phyloP scores from a whole-genome alignment of 2,113 vertebrate species.

The Leucosticte australis region DNA sequence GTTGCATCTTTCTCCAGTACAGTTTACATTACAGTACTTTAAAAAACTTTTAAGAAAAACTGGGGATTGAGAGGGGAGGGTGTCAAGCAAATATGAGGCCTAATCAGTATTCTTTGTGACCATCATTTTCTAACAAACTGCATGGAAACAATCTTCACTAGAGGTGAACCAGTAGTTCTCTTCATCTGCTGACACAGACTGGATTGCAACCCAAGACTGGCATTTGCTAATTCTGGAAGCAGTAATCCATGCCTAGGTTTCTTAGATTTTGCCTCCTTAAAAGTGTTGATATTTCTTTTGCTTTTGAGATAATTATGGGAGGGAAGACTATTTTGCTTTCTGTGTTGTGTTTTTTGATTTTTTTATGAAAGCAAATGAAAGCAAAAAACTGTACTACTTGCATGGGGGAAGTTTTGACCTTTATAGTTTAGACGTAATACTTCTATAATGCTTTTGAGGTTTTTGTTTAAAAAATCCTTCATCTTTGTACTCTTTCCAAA shows the following conservation, averaged over 20 bases:
- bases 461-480: not conserved
- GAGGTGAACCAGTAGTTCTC: not conserved
- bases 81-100: not conserved
- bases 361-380: not conserved
- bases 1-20: not conserved
- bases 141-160: not conserved
- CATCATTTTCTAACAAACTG: not conserved
- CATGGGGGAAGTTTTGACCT: not conserved
- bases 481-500: not conserved
- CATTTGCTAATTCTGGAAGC: not conserved
- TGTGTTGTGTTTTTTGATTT: not conserved
- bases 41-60: not conserved
- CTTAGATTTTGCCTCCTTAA: not conserved
- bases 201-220: not conserved
- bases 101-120: not conserved
- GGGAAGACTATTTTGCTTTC: not conserved
- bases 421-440: not conserved
- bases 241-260: not conserved
- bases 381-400: not conserved
- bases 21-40: not conserved
- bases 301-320: not conserved
- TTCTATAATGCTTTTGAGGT: not conserved
- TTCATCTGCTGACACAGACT: not conserved
- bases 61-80: accelerated
- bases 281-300: not conserved